Percentiles rank a stretch among this genome's conserved stretches.
phyloP scores from a whole-genome alignment of 2,113 vertebrate genomes.

The Poeciliopsis prolifica region DNA sequence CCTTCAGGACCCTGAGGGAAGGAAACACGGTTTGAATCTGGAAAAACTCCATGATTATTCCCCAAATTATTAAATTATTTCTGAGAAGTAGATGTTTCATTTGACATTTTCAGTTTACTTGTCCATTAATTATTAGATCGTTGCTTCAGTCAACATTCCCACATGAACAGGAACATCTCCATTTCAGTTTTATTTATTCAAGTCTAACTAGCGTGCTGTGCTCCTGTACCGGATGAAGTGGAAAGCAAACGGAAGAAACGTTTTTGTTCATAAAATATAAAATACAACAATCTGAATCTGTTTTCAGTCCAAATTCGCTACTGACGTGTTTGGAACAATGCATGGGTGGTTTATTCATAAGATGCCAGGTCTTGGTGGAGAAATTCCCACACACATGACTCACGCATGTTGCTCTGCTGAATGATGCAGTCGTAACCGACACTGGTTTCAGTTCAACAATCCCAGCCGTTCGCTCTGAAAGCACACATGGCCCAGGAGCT shows the following conservation, averaged over 20 bases:
- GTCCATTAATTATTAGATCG: neutral
- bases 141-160: slow-evolving; percentile 16
- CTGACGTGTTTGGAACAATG: neutral
- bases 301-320: neutral
- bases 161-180: slow-evolving; percentile 26
- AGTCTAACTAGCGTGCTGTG: neutral
- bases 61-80: neutral
- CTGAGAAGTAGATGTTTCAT: neutral
- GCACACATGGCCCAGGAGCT: too few relatives aligned
- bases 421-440: too few relatives aligned
- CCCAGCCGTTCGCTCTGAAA: too few relatives aligned
- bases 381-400: too few relatives aligned
- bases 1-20: slow-evolving; percentile 90
- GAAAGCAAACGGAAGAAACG: neutral
- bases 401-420: too few relatives aligned
- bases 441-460: too few relatives aligned
- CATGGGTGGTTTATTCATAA: neutral
- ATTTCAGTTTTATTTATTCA: neutral
- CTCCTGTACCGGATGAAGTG: neutral
- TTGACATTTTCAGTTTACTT: neutral
- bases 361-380: neutral
- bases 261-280: neutral
- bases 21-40: neutral
- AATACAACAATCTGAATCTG: neutral
- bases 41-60: neutral